Evolutionary conservation across 2,797 vertebrate genomes (phyloP).

Genomic region (Geotrypetes seraphini): DNA sequence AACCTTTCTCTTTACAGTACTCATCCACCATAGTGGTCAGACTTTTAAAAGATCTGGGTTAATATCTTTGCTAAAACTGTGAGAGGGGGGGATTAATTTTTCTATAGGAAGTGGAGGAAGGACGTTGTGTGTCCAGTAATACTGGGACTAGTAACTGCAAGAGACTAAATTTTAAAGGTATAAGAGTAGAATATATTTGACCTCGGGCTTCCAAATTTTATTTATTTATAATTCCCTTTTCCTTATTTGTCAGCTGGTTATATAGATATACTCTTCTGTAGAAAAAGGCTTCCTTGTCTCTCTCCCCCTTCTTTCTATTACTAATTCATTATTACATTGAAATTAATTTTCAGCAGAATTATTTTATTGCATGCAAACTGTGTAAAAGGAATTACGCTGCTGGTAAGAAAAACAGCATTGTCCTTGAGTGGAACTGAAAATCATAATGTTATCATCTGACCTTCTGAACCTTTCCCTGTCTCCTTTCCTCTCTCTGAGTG

Average conservation of each 20-base stretch:
- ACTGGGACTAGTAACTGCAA: constrained; percentile 12
- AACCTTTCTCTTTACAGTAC: constrained; percentile 22
- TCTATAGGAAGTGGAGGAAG: constrained; percentile 18
- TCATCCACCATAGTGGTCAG: constrained; percentile 10
- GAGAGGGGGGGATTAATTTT: constrained; percentile 29
- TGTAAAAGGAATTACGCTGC: constrained; percentile 14
- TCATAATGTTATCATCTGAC: constrained; percentile 21
- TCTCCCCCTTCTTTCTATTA: constrained; percentile 12
- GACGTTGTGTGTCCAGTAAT: constrained; percentile 25
- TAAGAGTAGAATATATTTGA: constrained; percentile 28
- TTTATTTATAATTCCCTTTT: constrained; percentile 20
- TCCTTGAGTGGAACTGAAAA: constrained; percentile 19
- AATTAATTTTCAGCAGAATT: constrained; percentile 31
- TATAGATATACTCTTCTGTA: too few species aligned
- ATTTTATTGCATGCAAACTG: constrained; percentile 28
- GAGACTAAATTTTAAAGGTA: constrained; percentile 21
- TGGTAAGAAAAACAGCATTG: constrained; percentile 6
- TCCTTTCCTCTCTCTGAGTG: constrained; percentile 16
- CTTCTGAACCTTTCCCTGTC: too few species aligned
- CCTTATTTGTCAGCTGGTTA: too few species aligned
- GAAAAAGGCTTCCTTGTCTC: constrained; percentile 17
- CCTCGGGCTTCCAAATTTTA: constrained; percentile 26
- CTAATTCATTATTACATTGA: constrained; percentile 37
- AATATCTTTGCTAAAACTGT: constrained; percentile 21
- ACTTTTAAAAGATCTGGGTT: constrained; percentile 29